Conservation (phyloP, 2,113 vertebrate species). For the Paralichthys olivaceus region DNA sequence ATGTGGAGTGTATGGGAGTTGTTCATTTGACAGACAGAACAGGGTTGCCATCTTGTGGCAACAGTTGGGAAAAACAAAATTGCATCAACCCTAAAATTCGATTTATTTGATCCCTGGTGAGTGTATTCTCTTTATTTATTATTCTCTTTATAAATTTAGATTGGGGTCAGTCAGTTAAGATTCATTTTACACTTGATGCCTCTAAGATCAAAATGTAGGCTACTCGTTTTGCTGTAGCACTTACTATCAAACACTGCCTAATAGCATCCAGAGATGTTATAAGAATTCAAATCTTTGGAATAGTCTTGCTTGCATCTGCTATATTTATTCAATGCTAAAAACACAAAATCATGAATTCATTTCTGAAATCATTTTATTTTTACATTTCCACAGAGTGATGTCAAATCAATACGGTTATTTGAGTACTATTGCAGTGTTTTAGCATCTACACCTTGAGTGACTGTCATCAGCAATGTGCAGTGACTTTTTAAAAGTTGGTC, state of each 20-base stretch:
- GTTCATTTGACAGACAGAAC: background rate
- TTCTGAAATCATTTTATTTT: too few relatives aligned
- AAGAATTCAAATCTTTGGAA: too few relatives aligned
- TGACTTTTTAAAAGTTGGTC: background rate
- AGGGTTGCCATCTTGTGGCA: slow-evolving; percentile 67
- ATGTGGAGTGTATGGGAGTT: background rate
- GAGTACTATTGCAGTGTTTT: background rate
- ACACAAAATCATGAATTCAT: too few relatives aligned
- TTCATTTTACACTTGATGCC: too few relatives aligned
- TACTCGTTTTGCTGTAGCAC: too few relatives aligned
- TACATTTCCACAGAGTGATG: background rate
- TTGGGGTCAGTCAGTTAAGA: too few relatives aligned
- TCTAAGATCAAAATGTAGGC: background rate
- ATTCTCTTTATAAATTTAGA: too few relatives aligned
- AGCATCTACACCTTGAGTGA: background rate
- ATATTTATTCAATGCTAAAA: too few relatives aligned
- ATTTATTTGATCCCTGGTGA: background rate
- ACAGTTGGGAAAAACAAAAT: slow-evolving; percentile 11
- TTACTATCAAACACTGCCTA: too few relatives aligned
- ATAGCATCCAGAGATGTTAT: too few relatives aligned
- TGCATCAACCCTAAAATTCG: background rate
- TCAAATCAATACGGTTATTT: background rate
- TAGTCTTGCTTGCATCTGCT: too few relatives aligned
- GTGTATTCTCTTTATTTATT: too few relatives aligned
- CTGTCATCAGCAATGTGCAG: background rate